Percentiles rank a stretch among this genome's conserved stretches.
phyloP scores from a whole-genome alignment of 2,888 invertebrate genomes.

The Drosophila subsilvestris region DNA sequence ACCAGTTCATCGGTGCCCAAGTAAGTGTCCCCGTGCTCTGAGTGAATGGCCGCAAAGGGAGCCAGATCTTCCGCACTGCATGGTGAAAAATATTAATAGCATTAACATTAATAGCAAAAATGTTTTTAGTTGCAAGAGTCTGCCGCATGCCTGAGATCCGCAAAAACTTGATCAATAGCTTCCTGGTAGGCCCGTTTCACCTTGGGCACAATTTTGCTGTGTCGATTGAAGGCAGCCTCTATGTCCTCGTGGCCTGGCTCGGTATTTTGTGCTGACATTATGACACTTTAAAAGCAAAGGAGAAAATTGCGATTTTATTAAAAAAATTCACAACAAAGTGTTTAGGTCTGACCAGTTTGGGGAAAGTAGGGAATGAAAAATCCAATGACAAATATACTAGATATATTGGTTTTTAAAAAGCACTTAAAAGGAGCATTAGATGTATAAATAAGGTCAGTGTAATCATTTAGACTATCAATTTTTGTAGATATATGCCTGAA shows the following conservation, averaged over 20 bases:
- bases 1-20: constrained; percentile 49
- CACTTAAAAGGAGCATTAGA: too few relatives aligned
- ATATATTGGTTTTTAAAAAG: too few relatives aligned
- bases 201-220: constrained; percentile 39
- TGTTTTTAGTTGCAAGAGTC: background rate
- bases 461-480: too few relatives aligned
- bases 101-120: too few relatives aligned
- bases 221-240: constrained; percentile 55
- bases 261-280: background rate
- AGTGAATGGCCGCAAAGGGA: constrained; percentile 52
- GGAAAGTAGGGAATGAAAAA: too few relatives aligned
- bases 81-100: background rate
- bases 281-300: background rate
- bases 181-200: constrained; percentile 55
- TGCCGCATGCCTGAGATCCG: constrained; percentile 43
- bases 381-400: too few relatives aligned
- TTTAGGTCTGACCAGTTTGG: constrained; percentile 10
- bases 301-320: background rate
- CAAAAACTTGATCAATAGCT: constrained; percentile 46
- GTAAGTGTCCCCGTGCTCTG: constrained; percentile 50
- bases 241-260: constrained; percentile 19
- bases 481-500: too few relatives aligned
- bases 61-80: constrained; percentile 54
- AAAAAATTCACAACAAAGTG: constrained; percentile 4
- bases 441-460: too few relatives aligned